These are phyloP conservation scores for Mesitornis unicolor DNA, from an alignment of 2,113 vertebrate genomes.

Conservation along the genomic window DNA sequence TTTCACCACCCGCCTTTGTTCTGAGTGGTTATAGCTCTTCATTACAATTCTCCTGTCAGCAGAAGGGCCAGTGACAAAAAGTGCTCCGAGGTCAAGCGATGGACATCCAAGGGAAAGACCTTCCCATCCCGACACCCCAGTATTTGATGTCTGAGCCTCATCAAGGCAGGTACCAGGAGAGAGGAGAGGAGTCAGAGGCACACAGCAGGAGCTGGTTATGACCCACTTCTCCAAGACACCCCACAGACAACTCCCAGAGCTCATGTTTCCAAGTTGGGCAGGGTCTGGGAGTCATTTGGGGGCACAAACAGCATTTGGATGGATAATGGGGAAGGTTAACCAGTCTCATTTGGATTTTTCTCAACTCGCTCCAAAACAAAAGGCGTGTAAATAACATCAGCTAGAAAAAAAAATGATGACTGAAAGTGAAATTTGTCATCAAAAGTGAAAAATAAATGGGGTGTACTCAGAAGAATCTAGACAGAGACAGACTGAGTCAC, in stretches of 20 bases:
- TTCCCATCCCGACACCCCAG: not conserved
- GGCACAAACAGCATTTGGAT: not conserved
- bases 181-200: accelerated
- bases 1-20: not conserved
- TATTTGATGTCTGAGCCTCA: not conserved
- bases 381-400: not conserved
- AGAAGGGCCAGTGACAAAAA: not conserved
- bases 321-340: not conserved
- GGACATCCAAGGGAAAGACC: not conserved
- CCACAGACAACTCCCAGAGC: not conserved
- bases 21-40: not conserved
- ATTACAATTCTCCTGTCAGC: not conserved
- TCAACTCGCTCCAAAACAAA: not conserved
- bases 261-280: not conserved
- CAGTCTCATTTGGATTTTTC: accelerated
- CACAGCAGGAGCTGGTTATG: not conserved
- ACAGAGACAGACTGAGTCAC: not conserved
- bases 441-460: not conserved
- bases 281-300: not conserved
- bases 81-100: not conserved
- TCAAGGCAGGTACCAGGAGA: accelerated
- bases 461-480: not conserved
- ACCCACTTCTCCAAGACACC: not conserved
- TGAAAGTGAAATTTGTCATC: not conserved
- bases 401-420: not conserved